Evolutionary conservation across 2,888 invertebrate species (phyloP), one percentile per base, ranked within the genome.

Genomic region (Amiota minor): DNA sequence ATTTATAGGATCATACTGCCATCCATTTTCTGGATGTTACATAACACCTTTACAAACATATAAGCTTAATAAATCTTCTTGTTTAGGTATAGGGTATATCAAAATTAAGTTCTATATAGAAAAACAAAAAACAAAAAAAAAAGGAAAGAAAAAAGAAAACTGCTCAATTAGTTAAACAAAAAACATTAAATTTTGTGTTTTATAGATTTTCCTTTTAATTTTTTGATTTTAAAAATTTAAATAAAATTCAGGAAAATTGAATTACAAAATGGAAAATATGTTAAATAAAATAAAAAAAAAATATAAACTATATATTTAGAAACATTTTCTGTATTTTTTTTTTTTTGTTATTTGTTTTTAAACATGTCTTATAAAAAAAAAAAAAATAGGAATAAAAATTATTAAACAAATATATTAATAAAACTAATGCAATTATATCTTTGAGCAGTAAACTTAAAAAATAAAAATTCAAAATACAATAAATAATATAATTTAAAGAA

Each of bases 331-430:
- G 35, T 6, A 8, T 3, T 6, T 35, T 35, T 4, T 8, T 35
- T 35, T 35, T 35, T 35, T 35, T 35, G 6, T 35, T 35, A 6
- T 35, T 35, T 81, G 82, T 83, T 84, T 82, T 82, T 84, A 82
- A 81, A 77, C 82, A 81, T 78, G 76, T 74, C 50, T 6, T 35
- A 35, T 35, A 35, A 35, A 35, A 35, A 49, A 49, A 47, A 67
- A 67, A 12, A 49, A 65, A 65, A 18, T 72, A 65, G 64, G 68
- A 72, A 55, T 45, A 50, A 46, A 46, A 55, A 56, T 67, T 35
- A 35, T 35, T 35, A 70, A 75, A 68, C 35, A 73, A 67, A n/a
- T n/a, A n/a, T n/a, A n/a, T n/a, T n/a, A 69, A 77, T 72, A 68
- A 69, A 70, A 70, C 9, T 35, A 62, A 45, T 62, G 20, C 59